These are phyloP conservation scores for Phymorhynchus buccinoides DNA, from an alignment of 1,140 invertebrate species.

Conservation along the genomic window DNA sequence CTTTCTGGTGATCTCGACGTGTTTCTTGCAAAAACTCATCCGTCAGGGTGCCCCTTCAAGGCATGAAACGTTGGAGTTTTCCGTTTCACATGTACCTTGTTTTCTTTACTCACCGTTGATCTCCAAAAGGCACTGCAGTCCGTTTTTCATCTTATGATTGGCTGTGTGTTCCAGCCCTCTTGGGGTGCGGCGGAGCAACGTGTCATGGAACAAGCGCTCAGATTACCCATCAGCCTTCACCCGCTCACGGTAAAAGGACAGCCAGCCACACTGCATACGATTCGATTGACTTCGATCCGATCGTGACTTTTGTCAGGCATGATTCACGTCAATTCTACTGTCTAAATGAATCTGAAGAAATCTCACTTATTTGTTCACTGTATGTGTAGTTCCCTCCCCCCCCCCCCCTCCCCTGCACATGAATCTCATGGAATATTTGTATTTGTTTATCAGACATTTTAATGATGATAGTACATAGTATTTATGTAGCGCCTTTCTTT, in stretches of 20 bases:
- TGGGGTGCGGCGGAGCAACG: neutral
- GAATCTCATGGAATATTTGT: too few relatives aligned
- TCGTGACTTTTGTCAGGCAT: too few relatives aligned
- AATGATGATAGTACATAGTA: too few relatives aligned
- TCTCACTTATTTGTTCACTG: too few relatives aligned
- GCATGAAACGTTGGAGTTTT: neutral
- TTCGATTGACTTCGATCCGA: too few relatives aligned
- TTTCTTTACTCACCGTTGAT: neutral
- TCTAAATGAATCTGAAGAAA: too few relatives aligned
- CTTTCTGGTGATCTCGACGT: neutral
- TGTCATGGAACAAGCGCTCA: neutral
- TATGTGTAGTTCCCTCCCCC: too few relatives aligned
- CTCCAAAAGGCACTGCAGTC: neutral
- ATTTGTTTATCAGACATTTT: too few relatives aligned
- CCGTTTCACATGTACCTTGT: neutral
- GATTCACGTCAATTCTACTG: too few relatives aligned
- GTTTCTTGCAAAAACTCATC: neutral
- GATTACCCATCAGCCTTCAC: neutral
- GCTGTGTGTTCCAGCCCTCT: neutral
- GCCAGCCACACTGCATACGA: too few relatives aligned
- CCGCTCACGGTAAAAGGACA: conserved; percentile 3
- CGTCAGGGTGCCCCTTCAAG: neutral
- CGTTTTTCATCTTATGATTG: neutral
- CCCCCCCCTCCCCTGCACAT: too few relatives aligned
- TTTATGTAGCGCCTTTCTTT: too few relatives aligned